Base-by-base conservation (phyloP, 1,140 invertebrate species). In the Anastatus disparis region DNA sequence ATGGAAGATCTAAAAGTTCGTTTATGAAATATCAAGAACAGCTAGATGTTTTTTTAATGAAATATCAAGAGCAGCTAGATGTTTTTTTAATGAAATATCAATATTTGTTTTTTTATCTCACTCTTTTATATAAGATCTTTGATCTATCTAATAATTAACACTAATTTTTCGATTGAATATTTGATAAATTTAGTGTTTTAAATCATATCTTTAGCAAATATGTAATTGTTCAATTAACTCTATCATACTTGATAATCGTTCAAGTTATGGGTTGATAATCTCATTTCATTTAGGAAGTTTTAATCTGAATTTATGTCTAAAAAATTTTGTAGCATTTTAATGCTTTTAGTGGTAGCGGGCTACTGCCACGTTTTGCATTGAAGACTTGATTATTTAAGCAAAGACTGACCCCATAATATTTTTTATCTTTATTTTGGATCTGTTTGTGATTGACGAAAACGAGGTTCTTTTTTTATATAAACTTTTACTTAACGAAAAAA, bases 1-100 rank as follows among this genome's bases (percentile, higher is more conserved):
- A 92, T 93, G 91, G 90, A 92, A 80, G 89, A 91, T 77, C 79
- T 93, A 13, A 92, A 91, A 86, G 90, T 92, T 71, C 87, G 90
- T 61, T 83, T 90, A 69, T 90, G 85, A 85, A 59, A 64, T 15
- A 38, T 50, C 27, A 22, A 53, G 62, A 70, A 24, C 38, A 55
- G 29, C 52, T 77, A 73, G 42, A 61, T 42, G 31, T 40, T 40
- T 56, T 65, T 55, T 65, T 20, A 8, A 52, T 40, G n/a, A 17
- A 46, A 72, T 70, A 59, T 44, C n/a, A 20, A 52, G 62, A 70
- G n/a, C 38, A 53, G 29, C 52, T 77, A 73, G 42, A 61, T 42
- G 35, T 27, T 42, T 59, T 66, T 56, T 56, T n/a, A 7, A 55
- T 42, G 15, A 22, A 48, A 72, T 70, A 61, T 46, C 22, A 35